phyloP scores from a whole-genome alignment of 2,797 vertebrate genomes.

The Acrossocheilus wenchowensis region DNA sequence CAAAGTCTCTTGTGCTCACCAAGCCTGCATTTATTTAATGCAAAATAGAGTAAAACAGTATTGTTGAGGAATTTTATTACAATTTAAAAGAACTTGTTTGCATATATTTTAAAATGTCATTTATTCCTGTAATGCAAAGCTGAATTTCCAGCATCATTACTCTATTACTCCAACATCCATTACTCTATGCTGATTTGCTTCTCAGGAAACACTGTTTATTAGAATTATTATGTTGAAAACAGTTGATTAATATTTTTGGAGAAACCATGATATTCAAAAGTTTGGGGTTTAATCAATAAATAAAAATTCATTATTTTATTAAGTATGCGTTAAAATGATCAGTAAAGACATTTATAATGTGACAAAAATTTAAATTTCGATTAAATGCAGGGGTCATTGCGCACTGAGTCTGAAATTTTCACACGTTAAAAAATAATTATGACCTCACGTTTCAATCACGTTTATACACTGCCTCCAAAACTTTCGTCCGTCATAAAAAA shows the following conservation, averaged over 20 bases:
- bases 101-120: not conserved
- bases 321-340: not conserved
- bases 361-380: accelerated
- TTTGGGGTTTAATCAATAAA: not conserved
- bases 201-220: not conserved
- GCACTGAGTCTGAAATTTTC: not conserved
- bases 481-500: too few relatives aligned
- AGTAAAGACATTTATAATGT: not conserved
- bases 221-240: not conserved
- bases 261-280: not conserved
- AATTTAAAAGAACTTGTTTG: not conserved
- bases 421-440: too few relatives aligned
- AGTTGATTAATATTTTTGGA: not conserved
- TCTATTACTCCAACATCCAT: too few relatives aligned
- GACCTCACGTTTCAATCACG: too few relatives aligned
- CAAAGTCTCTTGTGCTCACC: not conserved
- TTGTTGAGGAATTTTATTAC: not conserved
- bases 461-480: too few relatives aligned
- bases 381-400: not conserved
- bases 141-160: not conserved
- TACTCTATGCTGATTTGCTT: not conserved
- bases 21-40: not conserved
- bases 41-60: too few relatives aligned
- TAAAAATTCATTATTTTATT: not conserved
- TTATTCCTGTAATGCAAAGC: not conserved